Evolutionary conservation across 2,888 invertebrate species (phyloP).

Genomic region (Magallana nippona): DNA sequence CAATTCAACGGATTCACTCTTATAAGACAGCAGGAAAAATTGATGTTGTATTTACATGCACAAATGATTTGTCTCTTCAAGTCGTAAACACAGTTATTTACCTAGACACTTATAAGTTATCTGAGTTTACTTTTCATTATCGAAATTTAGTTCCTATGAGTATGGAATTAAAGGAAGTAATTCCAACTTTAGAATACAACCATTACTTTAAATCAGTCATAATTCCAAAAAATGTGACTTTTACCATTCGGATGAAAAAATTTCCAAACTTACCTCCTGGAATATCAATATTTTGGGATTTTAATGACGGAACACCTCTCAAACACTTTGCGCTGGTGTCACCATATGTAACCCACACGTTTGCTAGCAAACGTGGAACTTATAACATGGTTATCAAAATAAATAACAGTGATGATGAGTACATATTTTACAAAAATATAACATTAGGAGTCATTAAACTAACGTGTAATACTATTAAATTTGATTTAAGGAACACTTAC

Average conservation of each 20-base stretch:
- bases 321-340: background rate
- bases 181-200: background rate
- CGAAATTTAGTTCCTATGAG: background rate
- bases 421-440: background rate
- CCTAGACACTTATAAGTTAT: slow-evolving; percentile 1
- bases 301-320: slow-evolving; percentile 36
- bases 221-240: slow-evolving; percentile 31
- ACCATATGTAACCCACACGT: background rate
- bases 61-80: slow-evolving; percentile 28
- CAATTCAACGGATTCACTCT: background rate
- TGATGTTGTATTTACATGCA: slow-evolving; percentile 41
- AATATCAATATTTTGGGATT: slow-evolving; percentile 45
- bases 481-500: background rate
- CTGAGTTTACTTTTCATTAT: slow-evolving; percentile 33
- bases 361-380: background rate
- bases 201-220: background rate
- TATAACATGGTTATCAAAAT: background rate
- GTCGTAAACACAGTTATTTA: slow-evolving; percentile 8
- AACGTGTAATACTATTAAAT: background rate
- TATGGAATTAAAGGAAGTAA: background rate
- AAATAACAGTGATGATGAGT: no score
- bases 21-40: slow-evolving; percentile 9
- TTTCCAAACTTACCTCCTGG: slow-evolving; percentile 25
- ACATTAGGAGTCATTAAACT: slow-evolving; percentile 9
- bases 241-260: slow-evolving; percentile 38